Evolutionary conservation across 2,888 invertebrate genomes (phyloP).

Genomic region (Caenorhabditis zanzibari): DNA sequence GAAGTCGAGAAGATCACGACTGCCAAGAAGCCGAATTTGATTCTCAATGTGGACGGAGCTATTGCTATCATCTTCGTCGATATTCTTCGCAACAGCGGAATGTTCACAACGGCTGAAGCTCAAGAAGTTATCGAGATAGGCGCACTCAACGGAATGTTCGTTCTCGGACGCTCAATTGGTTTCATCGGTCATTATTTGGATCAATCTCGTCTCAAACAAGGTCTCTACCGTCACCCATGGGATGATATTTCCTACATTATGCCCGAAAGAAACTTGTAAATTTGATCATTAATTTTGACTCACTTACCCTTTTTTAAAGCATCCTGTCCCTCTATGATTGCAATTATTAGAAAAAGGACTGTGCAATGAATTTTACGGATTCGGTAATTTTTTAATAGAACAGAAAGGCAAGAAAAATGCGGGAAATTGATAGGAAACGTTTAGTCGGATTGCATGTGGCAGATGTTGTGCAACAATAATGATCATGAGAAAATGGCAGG

Average conservation of each 20-base stretch:
- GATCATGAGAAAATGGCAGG: slow-evolving; percentile 25
- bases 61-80: slow-evolving; percentile 98
- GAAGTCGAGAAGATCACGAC: slow-evolving; percentile 99
- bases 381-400: slow-evolving; percentile 1
- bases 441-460: slow-evolving; percentile 12
- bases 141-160: slow-evolving; percentile 97
- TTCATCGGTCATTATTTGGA: slow-evolving; percentile 98
- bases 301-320: slow-evolving; percentile 25
- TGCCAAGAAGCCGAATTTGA: slow-evolving; percentile 98
- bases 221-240: slow-evolving; percentile 99
- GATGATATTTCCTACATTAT: slow-evolving; percentile 96
- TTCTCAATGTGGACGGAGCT: slow-evolving; percentile 98
- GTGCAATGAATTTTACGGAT: slow-evolving; percentile 34
- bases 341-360: slow-evolving; percentile 9
- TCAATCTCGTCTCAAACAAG: slow-evolving; percentile 98
- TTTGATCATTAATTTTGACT: neutral
- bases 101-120: slow-evolving; percentile 90
- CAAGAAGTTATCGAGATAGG: slow-evolving; percentile 98
- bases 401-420: slow-evolving; percentile 19
- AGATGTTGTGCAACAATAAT: slow-evolving; percentile 52
- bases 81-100: slow-evolving; percentile 89
- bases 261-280: slow-evolving; percentile 86
- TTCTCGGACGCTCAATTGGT: slow-evolving; percentile 97
- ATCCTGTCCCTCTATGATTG: slow-evolving; percentile 13
- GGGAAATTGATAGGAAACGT: slow-evolving; percentile 33